Base-by-base conservation (phyloP, 2,797 vertebrate genomes). In the Enteromius trimaculatus region DNA sequence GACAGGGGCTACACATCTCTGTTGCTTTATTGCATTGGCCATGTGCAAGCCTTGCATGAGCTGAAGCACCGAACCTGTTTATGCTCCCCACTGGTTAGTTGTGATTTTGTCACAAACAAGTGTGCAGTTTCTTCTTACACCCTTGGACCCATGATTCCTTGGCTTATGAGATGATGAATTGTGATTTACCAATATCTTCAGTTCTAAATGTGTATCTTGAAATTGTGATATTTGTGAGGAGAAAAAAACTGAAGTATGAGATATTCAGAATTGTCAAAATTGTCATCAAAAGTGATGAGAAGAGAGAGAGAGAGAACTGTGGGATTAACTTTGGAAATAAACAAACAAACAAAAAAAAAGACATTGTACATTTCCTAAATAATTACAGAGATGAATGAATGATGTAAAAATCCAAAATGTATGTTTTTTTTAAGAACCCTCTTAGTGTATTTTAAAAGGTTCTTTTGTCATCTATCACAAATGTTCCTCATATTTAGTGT, bases 21-120 rank as follows among this genome's bases (percentile, higher is more conserved):
- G 4, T 84, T 77, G 62, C 39, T 77, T 79, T 72, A 64, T 62
- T 42, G 64, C 49, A n/a, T 60, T 72, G 68, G 75, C 77, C 51
- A 42, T 78, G 66, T 37, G 34, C 14, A 49, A 21, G n/a, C 44
- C 47, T 53, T 39, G 66, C 70, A 47, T 81, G 49, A 34, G 13
- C 47, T 53, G 72, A 64, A 69, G 42, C 31, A 37, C 6, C 9
- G 0, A 75, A 65, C 13, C 13, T 64, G 69, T 69, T 76, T 58
- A 31, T 77, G 23, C 60, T 31, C 60, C 29, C 10, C 31, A 16
- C 2, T 82, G 16, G 55, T 74, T 31, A 64, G 58, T 77, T 77
- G 39, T 47, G 17, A 29, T 31, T 70, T 26, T 47, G 34, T 77
- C 23, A 31, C 23, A 62, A 62, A 39, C 55, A 62, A 17, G 65